Conservation (phyloP, 2,113 vertebrate genomes). For the Xiphorhynchus elegans region DNA sequence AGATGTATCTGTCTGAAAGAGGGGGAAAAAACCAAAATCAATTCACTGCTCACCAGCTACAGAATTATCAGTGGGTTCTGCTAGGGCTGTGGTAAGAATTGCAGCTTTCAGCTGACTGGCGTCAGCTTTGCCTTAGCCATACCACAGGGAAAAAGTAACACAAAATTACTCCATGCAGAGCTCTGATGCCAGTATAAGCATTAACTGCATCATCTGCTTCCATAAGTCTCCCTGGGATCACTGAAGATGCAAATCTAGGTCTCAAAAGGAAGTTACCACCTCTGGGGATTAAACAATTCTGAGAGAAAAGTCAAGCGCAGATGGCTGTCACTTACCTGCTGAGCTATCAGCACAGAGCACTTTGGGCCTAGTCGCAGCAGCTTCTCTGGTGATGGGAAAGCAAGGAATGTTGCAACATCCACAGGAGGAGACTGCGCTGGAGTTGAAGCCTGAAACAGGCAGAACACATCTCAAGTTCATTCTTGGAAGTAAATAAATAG, state of each 20-base stretch:
- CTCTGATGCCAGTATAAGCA: not conserved
- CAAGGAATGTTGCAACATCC: conserved; percentile 88
- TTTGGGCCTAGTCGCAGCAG: conserved; percentile 88
- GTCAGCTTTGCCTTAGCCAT: not conserved
- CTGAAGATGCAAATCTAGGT: not conserved
- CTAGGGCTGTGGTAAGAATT: not conserved
- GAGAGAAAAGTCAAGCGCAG: not conserved
- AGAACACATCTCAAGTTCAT: not conserved
- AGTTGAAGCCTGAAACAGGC: conserved; percentile 75
- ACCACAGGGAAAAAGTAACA: not conserved
- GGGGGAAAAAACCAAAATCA: not conserved
- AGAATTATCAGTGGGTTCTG: not conserved
- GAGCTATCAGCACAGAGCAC: conserved; percentile 84
- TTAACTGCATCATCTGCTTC: not conserved
- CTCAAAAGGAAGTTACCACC: not conserved
- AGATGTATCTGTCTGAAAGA: conserved; percentile 84
- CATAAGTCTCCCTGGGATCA: not conserved
- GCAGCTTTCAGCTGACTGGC: not conserved
- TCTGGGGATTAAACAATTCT: not conserved
- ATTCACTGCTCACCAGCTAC: not conserved
- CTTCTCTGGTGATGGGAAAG: conserved; percentile 93
- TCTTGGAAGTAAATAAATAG: not conserved
- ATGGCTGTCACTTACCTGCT: conserved; percentile 78
- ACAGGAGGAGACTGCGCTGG: conserved; percentile 77
- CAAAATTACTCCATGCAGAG: not conserved